Conservation (phyloP, 2,888 invertebrate genomes). For the Tetranychus truncatus region DNA sequence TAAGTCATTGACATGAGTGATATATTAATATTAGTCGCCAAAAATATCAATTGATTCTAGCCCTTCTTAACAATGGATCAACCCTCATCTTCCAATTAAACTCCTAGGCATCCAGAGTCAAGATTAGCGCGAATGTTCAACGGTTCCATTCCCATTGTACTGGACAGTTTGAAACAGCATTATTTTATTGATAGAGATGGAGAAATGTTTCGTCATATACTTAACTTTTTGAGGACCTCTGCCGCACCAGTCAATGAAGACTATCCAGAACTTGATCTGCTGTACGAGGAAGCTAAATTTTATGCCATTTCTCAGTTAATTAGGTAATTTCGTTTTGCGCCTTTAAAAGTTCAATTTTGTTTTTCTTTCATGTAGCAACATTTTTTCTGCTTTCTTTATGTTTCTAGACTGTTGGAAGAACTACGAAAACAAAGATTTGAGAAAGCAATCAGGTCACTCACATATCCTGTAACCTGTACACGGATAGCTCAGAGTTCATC, state of each 20-base stretch:
- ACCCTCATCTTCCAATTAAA: no score
- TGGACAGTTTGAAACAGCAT: conserved; percentile 89
- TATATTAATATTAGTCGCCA: no score
- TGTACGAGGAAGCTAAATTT: conserved; percentile 73
- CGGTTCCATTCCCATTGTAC: conserved; percentile 80
- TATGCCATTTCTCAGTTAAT: conserved; percentile 53
- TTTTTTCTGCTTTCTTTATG: neutral
- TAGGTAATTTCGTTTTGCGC: conserved; percentile 29
- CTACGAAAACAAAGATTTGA: conserved; percentile 47
- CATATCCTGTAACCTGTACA: no score
- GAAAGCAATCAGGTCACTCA: no score
- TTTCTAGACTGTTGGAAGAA: conserved; percentile 47
- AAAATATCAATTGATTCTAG: no score
- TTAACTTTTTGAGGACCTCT: conserved; percentile 86
- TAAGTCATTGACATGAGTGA: conserved; percentile 37
- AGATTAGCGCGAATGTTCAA: conserved; percentile 79
- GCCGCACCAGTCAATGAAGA: conserved; percentile 65
- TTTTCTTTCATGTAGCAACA: neutral
- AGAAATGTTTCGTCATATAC: conserved; percentile 86
- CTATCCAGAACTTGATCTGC: conserved; percentile 65
- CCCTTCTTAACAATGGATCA: no score
- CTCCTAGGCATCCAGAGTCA: conserved; percentile 66
- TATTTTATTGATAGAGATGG: conserved; percentile 98
- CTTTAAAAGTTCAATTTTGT: neutral
- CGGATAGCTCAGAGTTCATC: no score